A percentile compares a stretch with the other conserved stretches of the same genome.
Conservation (phyloP, 2,888 invertebrate genomes). For the Diachrysia chrysitis region DNA sequence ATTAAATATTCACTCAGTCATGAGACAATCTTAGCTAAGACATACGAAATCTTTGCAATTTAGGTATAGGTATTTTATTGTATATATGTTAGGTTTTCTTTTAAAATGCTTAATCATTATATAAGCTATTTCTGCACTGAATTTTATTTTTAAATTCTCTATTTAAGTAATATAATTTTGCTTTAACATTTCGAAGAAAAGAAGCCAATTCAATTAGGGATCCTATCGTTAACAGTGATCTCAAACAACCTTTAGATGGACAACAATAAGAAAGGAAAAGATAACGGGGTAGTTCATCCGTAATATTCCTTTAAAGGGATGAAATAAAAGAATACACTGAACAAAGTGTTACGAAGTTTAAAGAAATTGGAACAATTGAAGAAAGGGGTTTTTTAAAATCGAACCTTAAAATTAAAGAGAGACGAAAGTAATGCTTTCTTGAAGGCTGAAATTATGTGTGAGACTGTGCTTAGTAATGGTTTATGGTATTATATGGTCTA, state of each 20-base stretch:
- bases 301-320: not conserved
- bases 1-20: too few species aligned
- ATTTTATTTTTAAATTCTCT: too few species aligned
- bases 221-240: not conserved
- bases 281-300: not conserved
- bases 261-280: constrained; percentile 3
- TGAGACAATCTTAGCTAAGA: too few species aligned
- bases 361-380: not conserved
- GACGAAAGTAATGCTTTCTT: not conserved
- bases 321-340: not conserved
- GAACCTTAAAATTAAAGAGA: not conserved
- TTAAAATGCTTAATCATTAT: too few species aligned
- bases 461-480: too few species aligned
- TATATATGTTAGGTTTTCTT: too few species aligned
- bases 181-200: too few species aligned
- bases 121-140: too few species aligned
- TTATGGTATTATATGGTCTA: too few species aligned
- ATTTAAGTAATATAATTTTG: too few species aligned
- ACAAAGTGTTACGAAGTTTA: not conserved
- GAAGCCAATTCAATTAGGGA: constrained; percentile 3
- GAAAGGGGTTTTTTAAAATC: not conserved
- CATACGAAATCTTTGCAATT: too few species aligned
- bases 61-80: too few species aligned
- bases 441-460: not conserved
- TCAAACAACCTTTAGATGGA: constrained; percentile 5